Base-by-base conservation (phyloP, 2,888 invertebrate species). In the Caradrina kadenii region DNA sequence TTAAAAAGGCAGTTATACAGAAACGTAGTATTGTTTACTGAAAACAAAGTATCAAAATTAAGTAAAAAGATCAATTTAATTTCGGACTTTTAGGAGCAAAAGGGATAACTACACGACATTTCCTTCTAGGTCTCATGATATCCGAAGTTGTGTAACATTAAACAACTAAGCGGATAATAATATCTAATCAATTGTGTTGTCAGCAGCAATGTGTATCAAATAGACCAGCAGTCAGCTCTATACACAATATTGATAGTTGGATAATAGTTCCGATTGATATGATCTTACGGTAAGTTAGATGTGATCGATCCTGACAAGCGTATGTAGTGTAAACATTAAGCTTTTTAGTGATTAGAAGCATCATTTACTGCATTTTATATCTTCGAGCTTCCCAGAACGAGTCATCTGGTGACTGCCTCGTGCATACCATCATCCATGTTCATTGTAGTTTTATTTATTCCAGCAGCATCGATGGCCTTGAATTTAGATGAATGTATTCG, bases 271-370 rank as follows among this genome's bases (percentile, higher is more conserved):
- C 87, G 92, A 91, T 93, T 93, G 87, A 88, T 92, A 90, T 89
- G 90, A 87, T 86, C 87, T 81, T 89, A 93, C 93, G 95, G 95
- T 96, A 96, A 96, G 95, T 96, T 92, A 90, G 91, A 91, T 92
- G 91, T 93, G 85, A 90, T 89, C 88, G 88, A 89, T 87, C 85
- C 87, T 88, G 88, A 84, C 85, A 86, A 90, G 86, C 88, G 90
- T 91, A 86, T 82, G 94, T 94, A 94, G 94, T 93, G 89, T 92
- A 91, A 88, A 90, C 88, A 90, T 92, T 84, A 86, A 89, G 93
- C 93, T 94, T 94, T 89, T 93, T 95, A 95, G 94, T 89, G 73
- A 85, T 89, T 95, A 95, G 94, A 92, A 84, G 89, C 91, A 93
- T 94, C 93, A 93, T 92, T 81, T 87, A 89, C 81, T 88, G 90